Conservation (phyloP, 2,113 vertebrate genomes). For the Lipophrys pholis region DNA sequence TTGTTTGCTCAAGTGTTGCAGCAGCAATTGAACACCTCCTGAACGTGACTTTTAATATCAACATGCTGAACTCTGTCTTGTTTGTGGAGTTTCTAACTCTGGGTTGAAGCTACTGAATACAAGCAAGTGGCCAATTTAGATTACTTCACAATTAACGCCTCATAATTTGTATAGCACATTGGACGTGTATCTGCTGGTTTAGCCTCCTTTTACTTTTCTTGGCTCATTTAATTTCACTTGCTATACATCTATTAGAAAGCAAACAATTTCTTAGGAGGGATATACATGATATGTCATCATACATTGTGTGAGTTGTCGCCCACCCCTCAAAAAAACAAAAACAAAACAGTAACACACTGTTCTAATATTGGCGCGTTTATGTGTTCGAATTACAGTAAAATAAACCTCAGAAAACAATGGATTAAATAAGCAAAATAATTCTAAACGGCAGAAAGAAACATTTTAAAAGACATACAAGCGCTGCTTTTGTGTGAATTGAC, state of each 20-base stretch:
- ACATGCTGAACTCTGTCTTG: conserved; percentile 24
- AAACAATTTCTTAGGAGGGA: too few relatives aligned
- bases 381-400: too few relatives aligned
- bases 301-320: too few relatives aligned
- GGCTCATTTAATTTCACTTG: too few relatives aligned
- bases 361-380: too few relatives aligned
- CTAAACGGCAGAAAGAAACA: not conserved
- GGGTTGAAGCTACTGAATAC: conserved; percentile 4
- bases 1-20: conserved; percentile 42
- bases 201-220: not conserved
- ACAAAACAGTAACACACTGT: too few relatives aligned
- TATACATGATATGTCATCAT: too few relatives aligned
- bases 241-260: too few relatives aligned
- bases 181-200: not conserved
- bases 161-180: conserved; percentile 18
- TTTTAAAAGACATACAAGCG: too few relatives aligned
- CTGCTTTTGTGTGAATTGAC: not conserved
- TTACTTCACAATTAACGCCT: not conserved
- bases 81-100: conserved; percentile 10
- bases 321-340: too few relatives aligned
- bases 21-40: conserved; percentile 28
- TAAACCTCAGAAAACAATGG: too few relatives aligned
- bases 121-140: conserved; percentile 7
- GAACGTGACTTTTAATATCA: conserved; percentile 8
- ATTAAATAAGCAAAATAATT: not conserved